phyloP scores from a whole-genome alignment of 2,888 invertebrate genomes.

The Eristalinus aeneus region DNA sequence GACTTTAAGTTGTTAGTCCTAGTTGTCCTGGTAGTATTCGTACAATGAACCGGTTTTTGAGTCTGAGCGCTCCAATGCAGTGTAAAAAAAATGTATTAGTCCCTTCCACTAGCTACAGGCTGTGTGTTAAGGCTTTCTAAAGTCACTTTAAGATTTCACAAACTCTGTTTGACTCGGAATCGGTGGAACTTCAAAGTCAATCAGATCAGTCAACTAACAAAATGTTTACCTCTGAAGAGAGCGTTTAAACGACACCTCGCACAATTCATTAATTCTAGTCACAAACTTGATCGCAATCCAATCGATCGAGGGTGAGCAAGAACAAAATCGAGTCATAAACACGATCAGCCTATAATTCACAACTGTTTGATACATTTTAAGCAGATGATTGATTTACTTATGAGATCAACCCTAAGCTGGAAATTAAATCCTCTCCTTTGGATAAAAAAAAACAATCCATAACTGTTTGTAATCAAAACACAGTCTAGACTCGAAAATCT shows the following conservation, averaged over 20 bases:
- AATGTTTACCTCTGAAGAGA: not conserved
- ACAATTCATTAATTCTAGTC: not conserved
- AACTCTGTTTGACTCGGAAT: too few species aligned
- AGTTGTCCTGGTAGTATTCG: too few species aligned
- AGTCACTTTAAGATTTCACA: too few species aligned
- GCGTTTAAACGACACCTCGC: not conserved
- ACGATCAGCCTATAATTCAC: not conserved
- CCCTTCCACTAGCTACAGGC: too few species aligned
- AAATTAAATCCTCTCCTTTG: not conserved
- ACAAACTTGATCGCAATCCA: not conserved
- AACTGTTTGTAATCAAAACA: not conserved
- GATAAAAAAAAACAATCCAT: not conserved
- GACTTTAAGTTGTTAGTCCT: too few species aligned
- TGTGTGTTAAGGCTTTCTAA: too few species aligned
- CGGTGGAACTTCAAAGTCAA: not conserved
- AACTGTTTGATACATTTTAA: not conserved
- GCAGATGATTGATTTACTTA: not conserved
- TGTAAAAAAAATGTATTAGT: too few species aligned
- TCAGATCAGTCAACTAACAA: not conserved
- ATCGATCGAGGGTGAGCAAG: not conserved
- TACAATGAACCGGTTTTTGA: too few species aligned
- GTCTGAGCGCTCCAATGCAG: too few species aligned
- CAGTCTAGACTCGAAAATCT: not conserved
- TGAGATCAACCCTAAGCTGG: not conserved
- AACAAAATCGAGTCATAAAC: not conserved